Base-by-base conservation (phyloP, 2,113 vertebrate genomes). In the Pachycephala philippinensis region DNA sequence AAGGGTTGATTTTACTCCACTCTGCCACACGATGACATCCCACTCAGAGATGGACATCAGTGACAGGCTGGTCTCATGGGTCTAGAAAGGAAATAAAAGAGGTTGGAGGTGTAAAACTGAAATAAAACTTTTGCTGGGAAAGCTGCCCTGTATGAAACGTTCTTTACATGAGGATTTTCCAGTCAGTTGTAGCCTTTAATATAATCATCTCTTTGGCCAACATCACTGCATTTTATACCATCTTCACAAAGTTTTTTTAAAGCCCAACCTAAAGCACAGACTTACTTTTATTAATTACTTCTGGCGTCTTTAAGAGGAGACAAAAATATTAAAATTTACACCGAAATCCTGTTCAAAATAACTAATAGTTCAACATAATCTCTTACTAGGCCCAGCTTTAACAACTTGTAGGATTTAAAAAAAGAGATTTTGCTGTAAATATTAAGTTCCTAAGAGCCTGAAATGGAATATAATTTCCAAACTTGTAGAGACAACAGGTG, bases 141-240 rank as follows among this genome's bases (percentile, higher is more conserved):
- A 63, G 45, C 21, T 15, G 15, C 53, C 23, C 63, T 50, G n/a
- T 4, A 16, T 2, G 40, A 42, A 52, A 47, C 0, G 2, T 44
- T 52, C 47, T 70, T 40, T 16, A 40, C 0, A 0, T 2, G 11
- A 16, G 27, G 31, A 14, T 70, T 78, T 79, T 65, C 21, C 57
- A 86, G 12, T 28, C 69, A 71, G 17, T 8, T 63, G 40, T 42
- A 13, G 44, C 27, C 15, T 35, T 90, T 9, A 69, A 92, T 15
- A 66, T 47, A 60, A 72, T 18, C 13, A 54, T 3, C 30, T 71
- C 47, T 37, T 42, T 45, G 37, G 33, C 30, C 49, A 88, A 10
- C 31, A 20, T 52, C 6, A 35, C 35, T 6, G 33, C 12, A 68
- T 54, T 70, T 85, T 45, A 65, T 7, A 66, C 3, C 30, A 39